A percentile compares a stretch with the other conserved stretches of the same genome.
Evolutionary conservation across 2,888 invertebrate species (phyloP).

Genomic region (Tetanocera ferruginea): DNA sequence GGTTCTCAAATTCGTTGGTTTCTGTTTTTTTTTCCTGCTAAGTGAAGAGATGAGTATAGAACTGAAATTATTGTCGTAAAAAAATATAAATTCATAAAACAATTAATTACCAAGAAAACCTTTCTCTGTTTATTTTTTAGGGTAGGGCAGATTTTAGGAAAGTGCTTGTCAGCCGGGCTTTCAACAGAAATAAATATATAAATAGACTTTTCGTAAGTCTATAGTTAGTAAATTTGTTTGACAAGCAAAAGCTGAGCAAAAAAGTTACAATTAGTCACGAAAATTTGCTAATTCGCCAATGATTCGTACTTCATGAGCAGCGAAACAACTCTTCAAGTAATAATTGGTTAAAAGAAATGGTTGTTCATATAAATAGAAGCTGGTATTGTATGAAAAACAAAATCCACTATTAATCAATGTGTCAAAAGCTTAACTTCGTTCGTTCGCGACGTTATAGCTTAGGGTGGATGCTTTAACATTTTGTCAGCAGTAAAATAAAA

Average conservation of each 20-base stretch:
- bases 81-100: too few relatives aligned
- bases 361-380: not conserved
- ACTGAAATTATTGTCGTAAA: too few relatives aligned
- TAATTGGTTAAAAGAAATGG: not conserved
- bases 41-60: too few relatives aligned
- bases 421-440: slow-evolving; percentile 16
- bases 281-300: not conserved
- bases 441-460: too few relatives aligned
- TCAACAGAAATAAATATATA: slow-evolving; percentile 1
- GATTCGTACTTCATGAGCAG: not conserved
- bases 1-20: too few relatives aligned
- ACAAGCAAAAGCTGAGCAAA: not conserved
- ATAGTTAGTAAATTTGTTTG: slow-evolving; percentile 9
- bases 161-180: not conserved
- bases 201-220: slow-evolving; percentile 5
- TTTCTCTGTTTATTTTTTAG: not conserved
- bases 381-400: not conserved
- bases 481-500: too few relatives aligned
- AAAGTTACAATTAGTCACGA: slow-evolving; percentile 2
- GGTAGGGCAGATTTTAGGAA: not conserved
- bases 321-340: not conserved
- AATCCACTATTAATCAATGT: slow-evolving; percentile 22
- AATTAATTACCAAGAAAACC: too few relatives aligned
- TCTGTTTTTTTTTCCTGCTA: too few relatives aligned
- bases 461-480: not conserved